Conservation (phyloP, 2,797 vertebrate genomes). For the Coccyzus lansbergi region DNA sequence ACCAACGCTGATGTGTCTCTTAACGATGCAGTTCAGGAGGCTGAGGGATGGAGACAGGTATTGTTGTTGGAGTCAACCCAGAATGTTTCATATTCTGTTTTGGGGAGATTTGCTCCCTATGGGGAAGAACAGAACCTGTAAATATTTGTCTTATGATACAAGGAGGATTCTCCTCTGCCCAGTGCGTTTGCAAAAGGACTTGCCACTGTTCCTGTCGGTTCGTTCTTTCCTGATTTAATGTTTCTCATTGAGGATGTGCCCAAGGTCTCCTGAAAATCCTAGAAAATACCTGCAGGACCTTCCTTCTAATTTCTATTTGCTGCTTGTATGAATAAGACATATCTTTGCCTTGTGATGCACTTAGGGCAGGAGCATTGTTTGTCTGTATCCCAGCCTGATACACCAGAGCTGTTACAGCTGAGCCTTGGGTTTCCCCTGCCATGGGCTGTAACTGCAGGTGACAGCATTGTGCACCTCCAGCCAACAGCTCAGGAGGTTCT, state of each 20-base stretch:
- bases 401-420: neutral
- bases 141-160: neutral
- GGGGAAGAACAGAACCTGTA: neutral
- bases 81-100: neutral
- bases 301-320: neutral
- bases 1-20: conserved; percentile 73
- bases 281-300: neutral
- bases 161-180: neutral
- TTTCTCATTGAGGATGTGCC: neutral
- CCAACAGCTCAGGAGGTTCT: fast-evolving
- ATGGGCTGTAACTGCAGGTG: neutral
- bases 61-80: neutral
- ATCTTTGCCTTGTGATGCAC: neutral
- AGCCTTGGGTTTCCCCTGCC: neutral
- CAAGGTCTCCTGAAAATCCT: neutral
- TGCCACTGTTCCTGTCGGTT: neutral
- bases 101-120: neutral
- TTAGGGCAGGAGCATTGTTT: neutral
- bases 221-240: neutral
- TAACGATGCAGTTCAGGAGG: conserved; percentile 72
- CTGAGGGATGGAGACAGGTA: conserved; percentile 79
- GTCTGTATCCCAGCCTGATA: fast-evolving
- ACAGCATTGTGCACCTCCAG: neutral
- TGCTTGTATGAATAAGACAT: fast-evolving
- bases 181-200: neutral